Conservation (phyloP, 2,797 vertebrate species). For the Mormyrops boulengeri region DNA sequence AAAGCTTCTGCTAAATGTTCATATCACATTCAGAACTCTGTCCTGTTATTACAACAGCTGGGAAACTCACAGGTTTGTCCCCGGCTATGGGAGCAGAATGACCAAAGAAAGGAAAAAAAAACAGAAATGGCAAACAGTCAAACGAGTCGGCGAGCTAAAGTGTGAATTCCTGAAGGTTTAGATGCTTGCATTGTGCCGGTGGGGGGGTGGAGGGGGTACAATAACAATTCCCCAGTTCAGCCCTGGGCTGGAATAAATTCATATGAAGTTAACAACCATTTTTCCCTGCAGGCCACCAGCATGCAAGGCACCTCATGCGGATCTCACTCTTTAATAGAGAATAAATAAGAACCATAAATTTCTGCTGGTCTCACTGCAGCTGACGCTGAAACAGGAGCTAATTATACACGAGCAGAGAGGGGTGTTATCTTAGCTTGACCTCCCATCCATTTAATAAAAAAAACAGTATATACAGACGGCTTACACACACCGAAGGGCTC, state of each 20-base stretch:
- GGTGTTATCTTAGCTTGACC: conserved; percentile 32
- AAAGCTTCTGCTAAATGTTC: not conserved
- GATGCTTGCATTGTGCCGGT: conserved; percentile 7
- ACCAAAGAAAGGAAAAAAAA: not conserved
- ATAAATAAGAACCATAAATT: conserved; percentile 16
- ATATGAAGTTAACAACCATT: conserved; percentile 17
- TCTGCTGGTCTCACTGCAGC: not conserved
- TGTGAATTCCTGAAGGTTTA: not conserved
- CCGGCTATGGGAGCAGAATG: not conserved
- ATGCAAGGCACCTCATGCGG: not conserved
- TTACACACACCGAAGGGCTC: conserved; percentile 26
- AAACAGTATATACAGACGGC: conserved; percentile 23
- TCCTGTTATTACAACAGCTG: not conserved
- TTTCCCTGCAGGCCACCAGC: conserved; percentile 15
- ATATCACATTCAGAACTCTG: not conserved
- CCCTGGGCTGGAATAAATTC: conserved; percentile 12
- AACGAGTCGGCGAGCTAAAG: not conserved
- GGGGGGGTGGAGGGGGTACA: not conserved
- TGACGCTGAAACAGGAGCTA: conserved; percentile 9
- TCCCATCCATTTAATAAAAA: conserved; percentile 11
- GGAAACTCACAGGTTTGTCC: not conserved
- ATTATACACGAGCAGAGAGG: conserved; percentile 26
- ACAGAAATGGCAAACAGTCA: not conserved
- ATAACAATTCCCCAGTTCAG: conserved; percentile 11
- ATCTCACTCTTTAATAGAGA: conserved; percentile 11